Conservation (phyloP, 2,888 invertebrate species). For the Heliconius erato region DNA sequence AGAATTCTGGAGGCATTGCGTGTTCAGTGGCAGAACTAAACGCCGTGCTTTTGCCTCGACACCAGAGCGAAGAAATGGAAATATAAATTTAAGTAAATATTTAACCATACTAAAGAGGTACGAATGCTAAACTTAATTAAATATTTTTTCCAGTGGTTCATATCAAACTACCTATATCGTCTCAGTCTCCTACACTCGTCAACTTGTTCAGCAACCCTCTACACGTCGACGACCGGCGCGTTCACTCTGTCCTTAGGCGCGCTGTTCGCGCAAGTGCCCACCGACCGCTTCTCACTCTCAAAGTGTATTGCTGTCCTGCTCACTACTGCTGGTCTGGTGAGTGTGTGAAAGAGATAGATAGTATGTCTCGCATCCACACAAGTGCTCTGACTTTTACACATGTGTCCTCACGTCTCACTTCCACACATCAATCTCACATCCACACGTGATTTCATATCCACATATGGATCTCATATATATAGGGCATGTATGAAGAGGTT, state of each 20-base stretch:
- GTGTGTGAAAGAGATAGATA: conserved; percentile 62
- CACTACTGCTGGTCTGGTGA: conserved; percentile 92
- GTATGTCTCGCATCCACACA: not conserved
- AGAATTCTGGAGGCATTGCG: too few relatives aligned
- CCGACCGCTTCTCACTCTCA: conserved; percentile 94
- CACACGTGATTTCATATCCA: too few relatives aligned
- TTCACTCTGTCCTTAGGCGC: conserved; percentile 95
- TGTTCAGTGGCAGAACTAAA: too few relatives aligned
- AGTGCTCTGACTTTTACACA: too few relatives aligned
- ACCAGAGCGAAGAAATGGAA: too few relatives aligned
- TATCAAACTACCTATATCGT: conserved; percentile 97
- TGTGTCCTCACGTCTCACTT: too few relatives aligned
- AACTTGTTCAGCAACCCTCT: conserved; percentile 94
- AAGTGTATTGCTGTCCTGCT: conserved; percentile 93
- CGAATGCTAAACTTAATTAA: not conserved
- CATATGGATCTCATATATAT: too few relatives aligned
- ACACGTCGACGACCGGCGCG: conserved; percentile 95
- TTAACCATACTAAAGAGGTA: too few relatives aligned
- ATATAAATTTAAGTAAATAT: too few relatives aligned
- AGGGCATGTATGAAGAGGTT: too few relatives aligned
- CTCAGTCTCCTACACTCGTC: conserved; percentile 93
- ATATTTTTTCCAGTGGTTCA: conserved; percentile 93
- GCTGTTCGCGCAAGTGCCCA: conserved; percentile 92
- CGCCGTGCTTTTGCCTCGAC: too few relatives aligned
- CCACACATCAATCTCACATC: too few relatives aligned